Percentiles rank a stretch among this genome's conserved stretches.
Conservation (phyloP, 2,888 invertebrate species). For the Adela reaumurella region DNA sequence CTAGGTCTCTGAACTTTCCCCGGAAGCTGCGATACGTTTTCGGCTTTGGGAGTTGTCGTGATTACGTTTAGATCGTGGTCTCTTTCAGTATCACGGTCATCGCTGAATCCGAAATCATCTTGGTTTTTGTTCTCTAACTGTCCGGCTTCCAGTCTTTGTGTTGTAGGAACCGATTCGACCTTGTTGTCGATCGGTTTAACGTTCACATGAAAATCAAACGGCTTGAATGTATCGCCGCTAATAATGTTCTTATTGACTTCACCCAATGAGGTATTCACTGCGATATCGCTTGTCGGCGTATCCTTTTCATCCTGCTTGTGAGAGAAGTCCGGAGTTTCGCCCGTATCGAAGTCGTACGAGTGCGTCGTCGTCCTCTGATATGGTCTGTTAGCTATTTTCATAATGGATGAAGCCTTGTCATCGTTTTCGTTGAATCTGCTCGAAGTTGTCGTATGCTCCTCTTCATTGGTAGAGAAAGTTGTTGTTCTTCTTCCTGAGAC, state of each 20-base stretch:
- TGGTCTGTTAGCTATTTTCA: conserved; percentile 46
- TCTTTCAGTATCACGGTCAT: too few species aligned
- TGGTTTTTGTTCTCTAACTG: conserved; percentile 1
- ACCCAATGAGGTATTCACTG: conserved; percentile 24
- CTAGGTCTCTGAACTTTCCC: conserved; percentile 30
- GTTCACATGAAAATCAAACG: conserved; percentile 45
- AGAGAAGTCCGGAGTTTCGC: conserved; percentile 37
- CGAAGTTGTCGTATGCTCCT: conserved; percentile 32
- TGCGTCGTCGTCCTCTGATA: conserved; percentile 22
- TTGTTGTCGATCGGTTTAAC: conserved; percentile 42
- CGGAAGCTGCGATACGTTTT: conserved; percentile 25
- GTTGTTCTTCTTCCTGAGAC: conserved; percentile 10
- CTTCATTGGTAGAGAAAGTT: conserved; percentile 25
- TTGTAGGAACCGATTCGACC: conserved; percentile 21
- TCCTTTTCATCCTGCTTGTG: conserved; percentile 54
- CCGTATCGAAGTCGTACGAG: conserved; percentile 25
- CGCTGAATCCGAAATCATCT: too few species aligned
- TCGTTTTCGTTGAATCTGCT: conserved; percentile 24
- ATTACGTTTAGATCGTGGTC: conserved; percentile 12
- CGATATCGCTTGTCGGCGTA: conserved; percentile 49
- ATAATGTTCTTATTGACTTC: conserved; percentile 23
- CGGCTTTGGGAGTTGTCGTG: conserved; percentile 27
- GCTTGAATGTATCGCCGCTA: conserved; percentile 21
- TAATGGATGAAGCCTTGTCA: conserved; percentile 41
- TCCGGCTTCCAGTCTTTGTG: conserved; percentile 3